Evolutionary conservation across 2,888 invertebrate species (phyloP).

Genomic region (Hemaris fuciformis): DNA sequence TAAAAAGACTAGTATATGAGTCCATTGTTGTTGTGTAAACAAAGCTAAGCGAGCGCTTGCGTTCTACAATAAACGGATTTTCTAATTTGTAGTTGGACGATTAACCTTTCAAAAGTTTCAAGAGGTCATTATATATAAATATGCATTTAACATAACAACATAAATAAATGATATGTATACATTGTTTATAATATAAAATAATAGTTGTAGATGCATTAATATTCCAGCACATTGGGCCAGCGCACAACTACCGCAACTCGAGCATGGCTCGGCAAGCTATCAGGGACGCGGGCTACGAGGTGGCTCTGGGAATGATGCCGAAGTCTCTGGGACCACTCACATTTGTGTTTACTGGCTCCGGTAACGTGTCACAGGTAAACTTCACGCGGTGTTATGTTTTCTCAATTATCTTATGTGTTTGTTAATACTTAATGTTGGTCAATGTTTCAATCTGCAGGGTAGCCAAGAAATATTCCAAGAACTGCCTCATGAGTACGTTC

Average conservation of each 20-base stretch:
- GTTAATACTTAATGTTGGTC: background rate
- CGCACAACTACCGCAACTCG: constrained; percentile 98
- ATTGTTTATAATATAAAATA: too few species aligned
- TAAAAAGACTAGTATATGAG: too few species aligned
- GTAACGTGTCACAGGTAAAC: constrained; percentile 94
- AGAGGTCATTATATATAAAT: too few species aligned
- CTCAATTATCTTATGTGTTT: background rate
- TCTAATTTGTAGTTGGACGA: too few species aligned
- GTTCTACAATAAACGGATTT: too few species aligned
- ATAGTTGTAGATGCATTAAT: background rate
- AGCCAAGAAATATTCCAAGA: constrained; percentile 97
- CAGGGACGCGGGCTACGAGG: constrained; percentile 99
- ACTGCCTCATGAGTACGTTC: constrained; percentile 97
- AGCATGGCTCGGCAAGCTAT: constrained; percentile 99
- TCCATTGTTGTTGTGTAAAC: too few species aligned
- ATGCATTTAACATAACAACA: too few species aligned
- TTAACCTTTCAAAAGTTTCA: too few species aligned
- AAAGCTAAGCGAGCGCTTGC: too few species aligned
- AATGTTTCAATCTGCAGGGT: constrained; percentile 69
- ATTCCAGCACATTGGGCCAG: constrained; percentile 95
- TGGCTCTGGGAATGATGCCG: constrained; percentile 97
- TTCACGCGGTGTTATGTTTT: background rate
- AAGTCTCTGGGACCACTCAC: constrained; percentile 98
- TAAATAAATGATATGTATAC: too few species aligned
- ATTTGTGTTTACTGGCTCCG: constrained; percentile 98